Percentiles rank a stretch among this genome's conserved stretches.
Conservation (phyloP, 2,888 invertebrate species). For the Eueremaeus valkanovi region DNA sequence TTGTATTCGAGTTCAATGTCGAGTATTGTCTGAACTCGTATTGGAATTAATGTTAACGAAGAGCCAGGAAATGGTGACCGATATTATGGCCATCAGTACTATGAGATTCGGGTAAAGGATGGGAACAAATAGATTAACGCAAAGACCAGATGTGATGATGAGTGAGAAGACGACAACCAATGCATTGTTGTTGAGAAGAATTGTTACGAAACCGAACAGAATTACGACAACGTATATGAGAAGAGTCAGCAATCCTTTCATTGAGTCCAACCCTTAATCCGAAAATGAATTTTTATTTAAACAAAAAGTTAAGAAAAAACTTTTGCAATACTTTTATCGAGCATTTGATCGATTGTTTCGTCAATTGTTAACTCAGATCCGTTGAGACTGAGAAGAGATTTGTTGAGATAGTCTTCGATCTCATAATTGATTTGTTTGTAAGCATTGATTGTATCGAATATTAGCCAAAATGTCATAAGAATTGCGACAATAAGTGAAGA, state of each 20-base stretch:
- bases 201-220: background rate
- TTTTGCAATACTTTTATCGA: background rate
- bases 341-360: background rate
- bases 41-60: too few relatives aligned
- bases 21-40: too few relatives aligned
- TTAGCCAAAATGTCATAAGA: background rate
- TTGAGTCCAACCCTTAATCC: constrained; percentile 1
- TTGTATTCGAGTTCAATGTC: too few relatives aligned
- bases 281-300: too few relatives aligned
- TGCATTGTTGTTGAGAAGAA: background rate
- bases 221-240: background rate
- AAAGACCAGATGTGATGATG: background rate
- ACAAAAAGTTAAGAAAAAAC: too few relatives aligned
- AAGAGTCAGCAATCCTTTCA: background rate
- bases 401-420: background rate
- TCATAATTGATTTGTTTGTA: background rate
- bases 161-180: background rate
- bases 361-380: background rate
- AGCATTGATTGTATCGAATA: background rate
- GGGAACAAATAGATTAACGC: background rate
- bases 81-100: background rate
- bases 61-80: background rate
- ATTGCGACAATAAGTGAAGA: background rate
- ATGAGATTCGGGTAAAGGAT: background rate
- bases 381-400: background rate